Percentiles rank a stretch among this genome's conserved stretches.
Evolutionary conservation across 2,113 vertebrate genomes (phyloP).

Genomic region (Plecotus auritus): DNA sequence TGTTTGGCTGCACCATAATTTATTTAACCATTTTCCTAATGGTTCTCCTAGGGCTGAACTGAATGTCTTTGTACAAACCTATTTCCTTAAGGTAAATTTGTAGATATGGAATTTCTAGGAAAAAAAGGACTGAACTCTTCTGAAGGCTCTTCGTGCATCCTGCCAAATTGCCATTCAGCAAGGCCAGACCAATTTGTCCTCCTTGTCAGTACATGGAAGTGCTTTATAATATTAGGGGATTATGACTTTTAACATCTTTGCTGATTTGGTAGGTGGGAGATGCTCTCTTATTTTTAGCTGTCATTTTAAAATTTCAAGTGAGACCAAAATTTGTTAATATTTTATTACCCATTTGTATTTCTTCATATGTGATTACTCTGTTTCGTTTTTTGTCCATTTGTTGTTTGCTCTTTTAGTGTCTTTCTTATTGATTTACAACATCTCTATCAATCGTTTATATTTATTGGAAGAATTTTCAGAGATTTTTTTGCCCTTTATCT

Average conservation of each 20-base stretch:
- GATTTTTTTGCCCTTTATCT: neutral
- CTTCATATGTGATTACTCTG: neutral
- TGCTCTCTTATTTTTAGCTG: neutral
- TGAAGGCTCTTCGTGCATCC: neutral
- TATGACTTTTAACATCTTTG: neutral
- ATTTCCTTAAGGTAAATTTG: neutral
- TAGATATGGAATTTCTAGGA: neutral
- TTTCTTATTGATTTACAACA: neutral
- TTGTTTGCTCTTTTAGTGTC: neutral
- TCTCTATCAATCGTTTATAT: neutral
- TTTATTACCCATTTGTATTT: neutral
- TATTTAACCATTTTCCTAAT: conserved; percentile 1
- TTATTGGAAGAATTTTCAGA: neutral
- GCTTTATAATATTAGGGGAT: neutral
- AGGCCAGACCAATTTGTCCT: neutral
- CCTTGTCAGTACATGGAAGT: neutral
- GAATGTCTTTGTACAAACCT: neutral
- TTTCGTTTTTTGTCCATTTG: neutral
- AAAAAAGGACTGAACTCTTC: neutral
- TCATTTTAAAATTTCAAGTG: neutral
- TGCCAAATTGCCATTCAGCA: neutral
- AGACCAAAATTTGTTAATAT: neutral
- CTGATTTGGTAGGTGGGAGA: neutral
- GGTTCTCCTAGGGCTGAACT: neutral
- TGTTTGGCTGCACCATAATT: neutral